Evolutionary conservation across 92 coral and sea anemone species (phyloP).

Genomic region (Epizoanthus stellaris): DNA sequence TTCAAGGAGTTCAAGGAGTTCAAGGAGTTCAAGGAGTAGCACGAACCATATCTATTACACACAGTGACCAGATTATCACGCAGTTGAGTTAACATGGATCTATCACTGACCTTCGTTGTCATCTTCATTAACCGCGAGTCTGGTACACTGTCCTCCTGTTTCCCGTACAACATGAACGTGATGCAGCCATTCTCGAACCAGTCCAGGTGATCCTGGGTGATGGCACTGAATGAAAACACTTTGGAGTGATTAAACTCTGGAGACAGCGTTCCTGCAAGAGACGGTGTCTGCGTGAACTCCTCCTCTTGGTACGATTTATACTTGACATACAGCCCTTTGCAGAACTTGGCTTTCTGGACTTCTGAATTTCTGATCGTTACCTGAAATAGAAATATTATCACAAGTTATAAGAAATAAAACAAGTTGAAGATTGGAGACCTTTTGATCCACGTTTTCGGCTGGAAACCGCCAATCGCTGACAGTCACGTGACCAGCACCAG

Average conservation of each 20-base stretch:
- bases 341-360: slow-evolving; percentile 83
- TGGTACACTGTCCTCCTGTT: slow-evolving; percentile 88
- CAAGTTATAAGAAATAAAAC: neutral
- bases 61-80: too few relatives aligned
- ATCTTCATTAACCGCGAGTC: slow-evolving; percentile 85
- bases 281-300: slow-evolving; percentile 75
- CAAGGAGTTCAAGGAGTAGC: too few relatives aligned
- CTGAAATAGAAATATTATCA: slow-evolving; percentile 36
- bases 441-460: too few relatives aligned
- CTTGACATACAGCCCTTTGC: slow-evolving; percentile 90
- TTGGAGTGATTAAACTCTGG: slow-evolving; percentile 92
- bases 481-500: too few relatives aligned
- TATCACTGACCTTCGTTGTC: slow-evolving; percentile 89
- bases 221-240: slow-evolving; percentile 72
- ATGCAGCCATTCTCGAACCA: slow-evolving; percentile 98
- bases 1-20: too few relatives aligned
- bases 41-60: too few relatives aligned
- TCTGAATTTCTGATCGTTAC: slow-evolving; percentile 91
- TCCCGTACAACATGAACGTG: slow-evolving; percentile 84
- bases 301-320: slow-evolving; percentile 76
- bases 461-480: too few relatives aligned
- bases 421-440: too few relatives aligned
- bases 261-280: slow-evolving; percentile 71
- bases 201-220: slow-evolving; percentile 82
- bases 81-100: too few relatives aligned